Evolutionary conservation across 35 echinoderm and acorn worm genomes (phyloP).

Genomic region (Apostichopus californicus): DNA sequence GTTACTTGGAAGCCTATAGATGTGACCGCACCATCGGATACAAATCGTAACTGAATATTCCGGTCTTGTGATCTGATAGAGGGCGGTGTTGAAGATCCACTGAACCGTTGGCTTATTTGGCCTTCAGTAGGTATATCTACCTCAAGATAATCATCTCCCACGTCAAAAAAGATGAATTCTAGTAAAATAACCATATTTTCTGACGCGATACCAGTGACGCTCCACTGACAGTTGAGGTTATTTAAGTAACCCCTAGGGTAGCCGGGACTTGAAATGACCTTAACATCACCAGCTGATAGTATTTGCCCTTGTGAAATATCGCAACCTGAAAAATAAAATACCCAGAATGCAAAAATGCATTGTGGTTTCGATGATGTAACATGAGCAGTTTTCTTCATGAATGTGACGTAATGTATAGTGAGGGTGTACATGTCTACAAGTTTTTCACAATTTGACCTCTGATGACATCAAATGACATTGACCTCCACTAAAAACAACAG

Average conservation of each 20-base stretch:
- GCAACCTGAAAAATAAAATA: slow-evolving; percentile 5
- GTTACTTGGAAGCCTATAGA: not conserved
- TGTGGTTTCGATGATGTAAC: too few relatives aligned
- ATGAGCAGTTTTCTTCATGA: too few relatives aligned
- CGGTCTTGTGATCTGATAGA: not conserved
- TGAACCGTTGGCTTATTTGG: not conserved
- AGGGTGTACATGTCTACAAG: too few relatives aligned
- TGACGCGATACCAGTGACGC: not conserved
- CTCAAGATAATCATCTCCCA: slow-evolving; percentile 17
- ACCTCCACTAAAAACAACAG: too few relatives aligned
- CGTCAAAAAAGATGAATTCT: slow-evolving; percentile 13
- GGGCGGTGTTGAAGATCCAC: slow-evolving; percentile 13
- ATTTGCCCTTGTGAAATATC: not conserved
- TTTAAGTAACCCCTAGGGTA: slow-evolving; percentile 35
- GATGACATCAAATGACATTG: too few relatives aligned
- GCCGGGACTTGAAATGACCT: slow-evolving; percentile 12
- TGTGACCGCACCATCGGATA: not conserved
- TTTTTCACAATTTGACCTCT: too few relatives aligned
- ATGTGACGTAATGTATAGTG: too few relatives aligned
- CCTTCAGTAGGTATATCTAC: not conserved
- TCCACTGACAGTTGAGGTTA: slow-evolving; percentile 18
- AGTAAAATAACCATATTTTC: not conserved
- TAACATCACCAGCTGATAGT: not conserved
- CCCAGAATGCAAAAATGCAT: too few relatives aligned
- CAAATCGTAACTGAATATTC: not conserved